phyloP scores from a whole-genome alignment of 2,113 vertebrate genomes.

The Argyrosomus japonicus region DNA sequence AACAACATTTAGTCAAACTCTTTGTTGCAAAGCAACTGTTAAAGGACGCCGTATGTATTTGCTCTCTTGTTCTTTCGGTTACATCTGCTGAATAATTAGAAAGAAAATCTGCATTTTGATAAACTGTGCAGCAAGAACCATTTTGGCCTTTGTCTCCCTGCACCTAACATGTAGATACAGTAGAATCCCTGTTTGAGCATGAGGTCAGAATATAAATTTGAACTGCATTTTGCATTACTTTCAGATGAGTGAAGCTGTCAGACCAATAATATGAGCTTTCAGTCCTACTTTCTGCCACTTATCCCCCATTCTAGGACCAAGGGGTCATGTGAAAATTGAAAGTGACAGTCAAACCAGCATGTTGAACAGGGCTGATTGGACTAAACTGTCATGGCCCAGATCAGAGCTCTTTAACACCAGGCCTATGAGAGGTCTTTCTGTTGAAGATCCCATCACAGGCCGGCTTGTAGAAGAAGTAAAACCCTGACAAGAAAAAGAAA shows the following conservation, averaged over 20 bases:
- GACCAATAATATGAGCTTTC: slow-evolving; percentile 97
- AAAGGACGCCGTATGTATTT: neutral
- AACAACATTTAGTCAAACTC: slow-evolving; percentile 5
- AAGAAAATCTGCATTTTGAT: slow-evolving; percentile 9
- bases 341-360: slow-evolving; percentile 95
- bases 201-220: slow-evolving; percentile 98
- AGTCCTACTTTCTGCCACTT: slow-evolving; percentile 95
- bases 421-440: slow-evolving; percentile 57
- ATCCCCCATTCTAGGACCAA: slow-evolving; percentile 92
- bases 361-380: slow-evolving; percentile 92
- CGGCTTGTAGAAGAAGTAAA: neutral
- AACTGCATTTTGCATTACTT: slow-evolving; percentile 99
- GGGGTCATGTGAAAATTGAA: slow-evolving; percentile 98
- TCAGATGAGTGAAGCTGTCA: slow-evolving; percentile 99
- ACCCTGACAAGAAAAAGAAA: neutral
- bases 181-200: slow-evolving; percentile 84
- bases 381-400: slow-evolving; percentile 85
- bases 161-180: slow-evolving; percentile 89
- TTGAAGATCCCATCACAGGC: slow-evolving; percentile 29
- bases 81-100: slow-evolving; percentile 35
- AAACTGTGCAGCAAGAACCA: slow-evolving; percentile 33
- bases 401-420: slow-evolving; percentile 86
- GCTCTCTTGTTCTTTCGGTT: neutral
- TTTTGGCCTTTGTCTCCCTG: slow-evolving; percentile 64
- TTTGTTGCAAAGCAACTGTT: slow-evolving; percentile 19